Evolutionary conservation across 1,140 invertebrate species (phyloP).

Genomic region (Aplysia californica): DNA sequence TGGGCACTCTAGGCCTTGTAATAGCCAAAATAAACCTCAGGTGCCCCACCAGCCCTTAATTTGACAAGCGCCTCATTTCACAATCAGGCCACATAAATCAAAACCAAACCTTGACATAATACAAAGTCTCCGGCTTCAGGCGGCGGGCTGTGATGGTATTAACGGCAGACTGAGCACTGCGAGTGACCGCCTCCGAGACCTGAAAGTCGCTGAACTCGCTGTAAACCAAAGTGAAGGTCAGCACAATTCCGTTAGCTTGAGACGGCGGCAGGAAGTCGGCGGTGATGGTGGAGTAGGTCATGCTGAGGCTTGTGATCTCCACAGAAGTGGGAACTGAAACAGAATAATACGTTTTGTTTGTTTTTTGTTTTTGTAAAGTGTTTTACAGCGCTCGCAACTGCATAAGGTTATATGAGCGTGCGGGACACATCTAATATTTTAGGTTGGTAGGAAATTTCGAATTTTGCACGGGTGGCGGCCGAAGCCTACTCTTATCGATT

Average conservation of each 20-base stretch:
- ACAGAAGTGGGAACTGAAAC: conserved; percentile 51
- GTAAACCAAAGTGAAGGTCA: conserved; percentile 39
- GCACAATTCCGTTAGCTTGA: conserved; percentile 47
- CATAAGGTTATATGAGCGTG: too few species aligned
- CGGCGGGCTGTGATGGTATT: conserved; percentile 22
- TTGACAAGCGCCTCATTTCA: too few species aligned
- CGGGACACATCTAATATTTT: too few species aligned
- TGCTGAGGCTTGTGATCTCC: conserved; percentile 20
- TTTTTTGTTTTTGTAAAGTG: too few species aligned
- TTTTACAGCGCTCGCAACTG: too few species aligned
- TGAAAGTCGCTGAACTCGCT: conserved; percentile 35
- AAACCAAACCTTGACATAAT: conserved; percentile 57
- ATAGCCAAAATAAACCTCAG: too few species aligned
- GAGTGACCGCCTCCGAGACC: conserved; percentile 25
- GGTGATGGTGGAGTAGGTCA: conserved; percentile 38
- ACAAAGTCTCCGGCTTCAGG: conserved; percentile 39
- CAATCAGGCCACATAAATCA: too few species aligned
- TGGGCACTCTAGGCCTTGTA: too few species aligned
- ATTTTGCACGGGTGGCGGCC: too few species aligned
- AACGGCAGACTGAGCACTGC: neutral
- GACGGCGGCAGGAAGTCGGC: conserved; percentile 42
- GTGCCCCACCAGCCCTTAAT: too few species aligned
- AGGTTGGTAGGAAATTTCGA: too few species aligned
- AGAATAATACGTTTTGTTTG: neutral
- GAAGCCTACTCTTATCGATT: too few species aligned